phyloP scores from a whole-genome alignment of 2,888 invertebrate species.

The Petrolisthes manimaculis region DNA sequence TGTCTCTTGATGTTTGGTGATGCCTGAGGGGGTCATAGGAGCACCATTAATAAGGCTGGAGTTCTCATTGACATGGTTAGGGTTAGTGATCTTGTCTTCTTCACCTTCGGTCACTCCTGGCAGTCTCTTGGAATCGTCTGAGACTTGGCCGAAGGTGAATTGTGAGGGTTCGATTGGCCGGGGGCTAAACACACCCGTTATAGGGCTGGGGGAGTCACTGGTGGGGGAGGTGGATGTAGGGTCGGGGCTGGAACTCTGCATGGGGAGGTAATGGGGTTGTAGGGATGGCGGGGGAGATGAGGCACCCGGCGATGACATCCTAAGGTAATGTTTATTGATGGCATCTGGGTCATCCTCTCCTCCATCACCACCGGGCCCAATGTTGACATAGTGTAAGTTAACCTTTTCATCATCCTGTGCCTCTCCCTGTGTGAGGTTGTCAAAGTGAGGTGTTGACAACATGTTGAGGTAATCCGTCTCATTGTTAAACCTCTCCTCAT shows the following conservation, averaged over 20 bases:
- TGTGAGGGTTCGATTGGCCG: background rate
- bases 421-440: constrained; percentile 43
- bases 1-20: background rate
- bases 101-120: constrained; percentile 29
- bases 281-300: background rate
- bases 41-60: background rate
- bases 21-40: background rate
- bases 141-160: constrained; percentile 11
- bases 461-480: constrained; percentile 63
- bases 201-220: too few species aligned
- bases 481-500: constrained; percentile 53
- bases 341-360: background rate
- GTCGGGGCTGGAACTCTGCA: too few species aligned
- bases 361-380: constrained; percentile 20
- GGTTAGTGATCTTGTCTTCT: background rate
- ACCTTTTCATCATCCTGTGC: constrained; percentile 9
- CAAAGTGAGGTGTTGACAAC: constrained; percentile 55
- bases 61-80: background rate
- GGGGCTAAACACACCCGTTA: too few species aligned
- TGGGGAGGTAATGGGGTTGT: too few species aligned
- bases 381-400: constrained; percentile 29
- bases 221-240: too few species aligned
- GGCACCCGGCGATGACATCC: background rate
- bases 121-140: background rate
- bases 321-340: background rate